Evolutionary conservation across 1,140 invertebrate genomes (phyloP), one percentile per base, ranked within the genome.

Genomic region (Pectinophora gossypiella): DNA sequence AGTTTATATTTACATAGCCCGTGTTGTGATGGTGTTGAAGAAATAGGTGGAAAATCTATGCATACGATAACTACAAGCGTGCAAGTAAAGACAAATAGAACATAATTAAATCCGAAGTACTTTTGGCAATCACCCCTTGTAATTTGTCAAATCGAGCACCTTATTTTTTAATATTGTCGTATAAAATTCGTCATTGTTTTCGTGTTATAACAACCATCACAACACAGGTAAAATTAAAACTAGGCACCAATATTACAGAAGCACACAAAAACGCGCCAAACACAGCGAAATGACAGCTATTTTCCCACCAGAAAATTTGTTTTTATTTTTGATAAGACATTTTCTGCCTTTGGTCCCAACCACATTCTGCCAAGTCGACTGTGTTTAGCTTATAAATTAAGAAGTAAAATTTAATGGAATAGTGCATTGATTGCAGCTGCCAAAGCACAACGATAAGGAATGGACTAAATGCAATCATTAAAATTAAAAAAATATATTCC

Each of bases 371-470:
- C 6, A 32, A 32, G 1, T 12, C n/a, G 1, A 9, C n/a, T 9
- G 27, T 32, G 27, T 32, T 32, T 12, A n/a, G 27, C 27, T 2
- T 32, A 7, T 3, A 7, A n/a, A n/a, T 12, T 32, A 32, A 32
- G 9, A 32, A 32, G 9, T 3, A 32, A 12, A 32, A 32, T 32
- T 32, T 12, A 32, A 32, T 32, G 9, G n/a, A 32, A 32, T 3
- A 32, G 27, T 32, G 27, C 27, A 32, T 32, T 32, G n/a, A n/a
- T 32, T 32, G 46, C 32, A 61, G 63, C 63, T 65, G 63, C 63
- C 63, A 13, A 27, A 44, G 42, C 57, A 67, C 64, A 64, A 68
- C 57, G 10, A 10, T 18, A 54, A 20, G 52, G 53, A 61, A 65
- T 61, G 59, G 27, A 47, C 40, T 61, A 65, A 60, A 58, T 58